Evolutionary conservation across 2,888 invertebrate genomes (phyloP).

Genomic region (Junonia oenone): DNA sequence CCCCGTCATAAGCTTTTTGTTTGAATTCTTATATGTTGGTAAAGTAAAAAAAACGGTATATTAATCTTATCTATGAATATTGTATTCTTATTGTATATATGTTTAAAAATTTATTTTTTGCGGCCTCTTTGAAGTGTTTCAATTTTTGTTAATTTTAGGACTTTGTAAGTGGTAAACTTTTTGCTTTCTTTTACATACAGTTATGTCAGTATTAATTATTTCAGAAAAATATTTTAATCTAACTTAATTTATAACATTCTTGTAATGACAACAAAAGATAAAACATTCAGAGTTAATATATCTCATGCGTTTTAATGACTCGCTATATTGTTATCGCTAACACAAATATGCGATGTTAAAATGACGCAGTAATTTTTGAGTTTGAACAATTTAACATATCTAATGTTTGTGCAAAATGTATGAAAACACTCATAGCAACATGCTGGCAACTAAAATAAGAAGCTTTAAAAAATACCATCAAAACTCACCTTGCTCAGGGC

Average conservation of each 20-base stretch:
- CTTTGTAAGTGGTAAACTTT: too few species aligned
- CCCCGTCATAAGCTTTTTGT: too few species aligned
- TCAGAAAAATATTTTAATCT: too few species aligned
- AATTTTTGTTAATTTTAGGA: too few species aligned
- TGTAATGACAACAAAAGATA: background rate
- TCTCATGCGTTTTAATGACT: background rate
- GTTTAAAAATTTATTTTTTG: too few species aligned
- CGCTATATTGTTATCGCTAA: background rate
- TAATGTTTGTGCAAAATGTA: background rate
- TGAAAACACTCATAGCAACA: slow-evolving; percentile 24
- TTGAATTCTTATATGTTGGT: too few species aligned
- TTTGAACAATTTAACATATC: background rate
- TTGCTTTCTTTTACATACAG: too few species aligned
- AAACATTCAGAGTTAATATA: background rate
- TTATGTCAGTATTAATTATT: too few species aligned
- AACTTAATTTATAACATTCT: background rate
- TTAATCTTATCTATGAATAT: too few species aligned
- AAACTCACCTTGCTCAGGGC: slow-evolving; percentile 34
- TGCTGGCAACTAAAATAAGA: slow-evolving; percentile 33
- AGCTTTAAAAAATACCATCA: slow-evolving; percentile 17
- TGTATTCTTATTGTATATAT: too few species aligned
- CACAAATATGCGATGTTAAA: background rate
- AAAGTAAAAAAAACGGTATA: too few species aligned
- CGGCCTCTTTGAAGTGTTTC: too few species aligned
- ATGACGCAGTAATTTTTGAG: background rate